Evolutionary conservation across 1,140 invertebrate genomes (phyloP).

Genomic region (Orussus abietinus): DNA sequence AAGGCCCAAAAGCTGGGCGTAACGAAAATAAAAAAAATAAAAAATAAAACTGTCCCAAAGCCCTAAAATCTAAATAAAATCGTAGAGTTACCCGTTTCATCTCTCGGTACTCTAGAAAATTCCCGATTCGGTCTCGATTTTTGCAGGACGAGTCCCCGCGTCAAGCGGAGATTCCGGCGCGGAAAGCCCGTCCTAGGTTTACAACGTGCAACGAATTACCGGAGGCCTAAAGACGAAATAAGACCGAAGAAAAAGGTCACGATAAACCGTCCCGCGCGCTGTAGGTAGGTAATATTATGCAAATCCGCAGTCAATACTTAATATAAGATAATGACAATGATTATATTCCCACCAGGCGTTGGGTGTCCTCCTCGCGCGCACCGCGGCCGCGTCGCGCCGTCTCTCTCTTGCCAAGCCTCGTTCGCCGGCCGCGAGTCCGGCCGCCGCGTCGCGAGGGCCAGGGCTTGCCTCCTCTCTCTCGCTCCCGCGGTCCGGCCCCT

Average conservation of each 20-base stretch:
- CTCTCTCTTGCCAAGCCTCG: slow-evolving; percentile 11
- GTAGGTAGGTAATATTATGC: slow-evolving; percentile 49
- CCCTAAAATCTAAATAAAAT: too few relatives aligned
- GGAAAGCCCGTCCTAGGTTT: neutral
- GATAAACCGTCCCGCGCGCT: slow-evolving; percentile 24
- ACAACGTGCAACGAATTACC: slow-evolving; percentile 1
- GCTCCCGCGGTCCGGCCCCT: slow-evolving; percentile 18
- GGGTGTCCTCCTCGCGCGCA: slow-evolving; percentile 24
- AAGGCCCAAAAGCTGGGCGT: too few relatives aligned
- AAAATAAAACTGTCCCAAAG: too few relatives aligned
- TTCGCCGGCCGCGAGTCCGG: slow-evolving; percentile 1
- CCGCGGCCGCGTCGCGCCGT: slow-evolving; percentile 7
- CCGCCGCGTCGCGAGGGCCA: too few relatives aligned
- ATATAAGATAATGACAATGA: slow-evolving; percentile 55
- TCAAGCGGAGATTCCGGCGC: too few relatives aligned
- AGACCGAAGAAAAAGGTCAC: slow-evolving; percentile 8
- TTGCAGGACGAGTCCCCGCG: too few relatives aligned
- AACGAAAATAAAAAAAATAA: too few relatives aligned
- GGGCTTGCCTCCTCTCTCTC: slow-evolving; percentile 9
- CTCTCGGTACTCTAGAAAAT: too few relatives aligned
- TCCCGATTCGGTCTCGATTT: too few relatives aligned
- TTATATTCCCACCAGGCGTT: slow-evolving; percentile 35
- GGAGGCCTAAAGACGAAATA: slow-evolving; percentile 1
- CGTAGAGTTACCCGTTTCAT: too few relatives aligned
- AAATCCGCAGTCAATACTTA: slow-evolving; percentile 53